Evolutionary conservation across 2,888 invertebrate genomes (phyloP), one percentile per base, ranked within the genome.

Genomic region (Apeira syringaria): DNA sequence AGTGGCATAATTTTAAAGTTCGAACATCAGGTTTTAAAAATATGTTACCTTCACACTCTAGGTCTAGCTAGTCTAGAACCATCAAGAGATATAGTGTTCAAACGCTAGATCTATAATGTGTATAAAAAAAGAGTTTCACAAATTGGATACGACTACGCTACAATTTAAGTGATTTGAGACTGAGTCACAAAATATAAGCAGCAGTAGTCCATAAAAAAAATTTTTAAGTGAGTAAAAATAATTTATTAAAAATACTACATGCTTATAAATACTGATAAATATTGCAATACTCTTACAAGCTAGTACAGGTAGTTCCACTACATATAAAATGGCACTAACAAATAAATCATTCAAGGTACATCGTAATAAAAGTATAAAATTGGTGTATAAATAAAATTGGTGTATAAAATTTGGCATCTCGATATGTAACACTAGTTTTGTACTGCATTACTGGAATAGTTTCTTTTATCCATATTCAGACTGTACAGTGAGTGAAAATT

Each of bases 401-500:
- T 69, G 15, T 35, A 40, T 56, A 61, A 78, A 68, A 73, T 86
- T 87, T 88, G 87, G 87, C 85, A 83, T 79, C 60, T 60, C 33
- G 80, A 86, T 86, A 86, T 86, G 85, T 82, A 57, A 25, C 67
- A 73, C 60, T 69, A 65, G 48, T 57, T 75, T 79, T 78, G 68
- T 76, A 80, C 71, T 78, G 13, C 5, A 62, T 56, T 37, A 60
- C 57, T 26, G 28, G 34, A 41, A 37, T 35, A 34, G 1, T 20
- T 20, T 32, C 15, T 10, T 3, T 59, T 46, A 71, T 61, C 98
- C 97, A 83, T 97, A 98, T 77, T 98, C 98, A 0, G 98, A 98
- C 60, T 97, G 97, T 45, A 98, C 93, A 7, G 97, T 96, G 27
- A 98, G 89, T 56, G 97, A 96, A 63, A 98, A 94, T 67, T 95